Conservation (phyloP, 2,113 vertebrate genomes). For the Excalfactoria chinensis region DNA sequence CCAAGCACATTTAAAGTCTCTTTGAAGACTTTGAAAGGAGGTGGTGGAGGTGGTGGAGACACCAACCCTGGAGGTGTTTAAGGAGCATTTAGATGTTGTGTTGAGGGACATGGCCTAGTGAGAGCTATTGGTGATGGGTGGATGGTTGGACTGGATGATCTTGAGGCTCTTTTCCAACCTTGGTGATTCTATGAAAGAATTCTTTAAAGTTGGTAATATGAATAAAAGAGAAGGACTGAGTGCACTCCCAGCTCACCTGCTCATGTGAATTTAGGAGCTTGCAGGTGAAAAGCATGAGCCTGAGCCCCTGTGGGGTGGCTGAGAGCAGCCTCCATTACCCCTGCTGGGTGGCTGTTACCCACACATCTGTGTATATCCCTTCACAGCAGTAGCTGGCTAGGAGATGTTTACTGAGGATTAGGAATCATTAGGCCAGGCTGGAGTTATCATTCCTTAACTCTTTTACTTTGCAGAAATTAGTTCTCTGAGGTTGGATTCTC, state of each 20-base stretch:
- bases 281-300: not conserved
- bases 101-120: too few relatives aligned
- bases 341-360: too few relatives aligned
- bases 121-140: too few relatives aligned
- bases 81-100: too few relatives aligned
- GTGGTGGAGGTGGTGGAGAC: too few relatives aligned
- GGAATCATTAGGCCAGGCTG: not conserved
- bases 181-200: not conserved
- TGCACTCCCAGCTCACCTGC: not conserved
- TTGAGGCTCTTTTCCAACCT: too few relatives aligned
- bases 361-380: not conserved
- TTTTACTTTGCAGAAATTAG: not conserved
- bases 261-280: not conserved
- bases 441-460: not conserved
- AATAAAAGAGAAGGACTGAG: not conserved
- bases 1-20: not conserved
- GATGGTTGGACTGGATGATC: too few relatives aligned
- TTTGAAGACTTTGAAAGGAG: not conserved
- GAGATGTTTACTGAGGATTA: not conserved
- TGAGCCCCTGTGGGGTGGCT: not conserved
- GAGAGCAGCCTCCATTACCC: too few relatives aligned
- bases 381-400: not conserved
- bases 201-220: not conserved
- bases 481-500: not conserved
- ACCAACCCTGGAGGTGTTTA: too few relatives aligned